Base-by-base conservation (phyloP, 1,140 invertebrate species). In the Zaprionus camerounensis region DNA sequence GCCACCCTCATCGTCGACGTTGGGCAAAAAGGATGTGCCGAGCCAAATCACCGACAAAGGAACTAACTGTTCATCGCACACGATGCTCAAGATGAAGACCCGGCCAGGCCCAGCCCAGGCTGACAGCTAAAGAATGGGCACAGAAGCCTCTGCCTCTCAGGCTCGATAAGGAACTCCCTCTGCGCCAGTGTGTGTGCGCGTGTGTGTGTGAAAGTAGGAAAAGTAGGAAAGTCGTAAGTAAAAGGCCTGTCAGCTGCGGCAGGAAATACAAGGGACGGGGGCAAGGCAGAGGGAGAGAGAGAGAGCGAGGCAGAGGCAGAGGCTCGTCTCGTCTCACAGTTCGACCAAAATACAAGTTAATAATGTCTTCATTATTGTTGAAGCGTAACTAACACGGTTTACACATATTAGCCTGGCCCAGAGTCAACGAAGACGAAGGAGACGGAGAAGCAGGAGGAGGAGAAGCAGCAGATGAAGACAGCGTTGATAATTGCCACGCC, bases 311-410 rank as follows among this genome's bases (percentile, higher is more conserved):
- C 1, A 61, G 20, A 31, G 44, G 3, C 1, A 61, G 41, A 57
- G 68, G 64, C 64, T 59, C 34, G 44, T 31, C 72, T 53, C 26
- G 55, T 41, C 72, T 53, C 67, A 64, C 41, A 58, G 67, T 36
- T 65, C 26, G 59, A 64, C 63, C 61, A 80, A 71, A 77, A 91
- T 91, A 81, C 78, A 84, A 91, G 90, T 91, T 91, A 91, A 91
- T 91, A 91, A 91, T 91, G 90, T 91, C 88, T 91, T 91, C 90
- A 91, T 91, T 90, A 91, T 91, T 91, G 76, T 83, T 90, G 80
- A 91, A 91, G 90, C 90, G 90, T 90, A 91, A 79, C 90, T 91
- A 91, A 91, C 76, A 73, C 76, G 90, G 90, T 90, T 91, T 91
- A 88, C 88, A 91, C 88, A 91, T 91, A 88, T 91, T 91, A 91